These are phyloP conservation scores for Procapra przewalskii DNA, from an alignment of 2,113 vertebrate genomes.

Conservation along the genomic window DNA sequence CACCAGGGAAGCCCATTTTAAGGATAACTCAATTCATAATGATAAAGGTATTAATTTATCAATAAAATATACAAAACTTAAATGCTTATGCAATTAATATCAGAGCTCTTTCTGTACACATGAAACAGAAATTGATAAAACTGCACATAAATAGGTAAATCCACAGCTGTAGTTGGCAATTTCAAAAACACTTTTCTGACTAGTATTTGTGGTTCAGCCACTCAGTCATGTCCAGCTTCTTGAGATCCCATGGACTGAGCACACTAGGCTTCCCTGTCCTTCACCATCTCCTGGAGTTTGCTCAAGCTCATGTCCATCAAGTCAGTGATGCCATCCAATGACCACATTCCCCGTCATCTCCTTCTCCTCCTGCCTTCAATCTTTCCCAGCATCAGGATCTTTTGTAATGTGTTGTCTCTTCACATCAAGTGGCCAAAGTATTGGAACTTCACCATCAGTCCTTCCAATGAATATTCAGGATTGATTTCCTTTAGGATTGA, in stretches of 20 bases:
- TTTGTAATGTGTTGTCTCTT: not conserved
- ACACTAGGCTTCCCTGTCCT: not conserved
- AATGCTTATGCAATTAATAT: not conserved
- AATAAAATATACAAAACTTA: not conserved
- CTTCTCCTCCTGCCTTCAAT: not conserved
- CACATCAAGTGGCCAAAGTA: not conserved
- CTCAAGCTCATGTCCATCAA: not conserved
- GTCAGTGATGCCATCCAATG: not conserved
- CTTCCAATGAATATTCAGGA: not conserved
- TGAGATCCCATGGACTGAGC: not conserved
- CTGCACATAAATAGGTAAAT: not conserved
- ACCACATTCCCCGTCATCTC: rapidly evolving
- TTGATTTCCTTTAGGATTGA: not conserved
- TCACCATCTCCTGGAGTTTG: not conserved
- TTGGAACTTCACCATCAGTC: not conserved
- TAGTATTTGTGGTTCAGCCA: not conserved
- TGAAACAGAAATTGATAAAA: not conserved
- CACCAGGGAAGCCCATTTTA: not conserved
- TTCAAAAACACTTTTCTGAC: not conserved
- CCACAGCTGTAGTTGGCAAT: not conserved
- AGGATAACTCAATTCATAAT: not conserved
- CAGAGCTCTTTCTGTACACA: not conserved
- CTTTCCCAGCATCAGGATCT: not conserved
- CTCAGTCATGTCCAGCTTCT: not conserved
- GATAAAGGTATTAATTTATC: not conserved